Conservation (phyloP, 2,113 vertebrate species). For the Uria aalge region DNA sequence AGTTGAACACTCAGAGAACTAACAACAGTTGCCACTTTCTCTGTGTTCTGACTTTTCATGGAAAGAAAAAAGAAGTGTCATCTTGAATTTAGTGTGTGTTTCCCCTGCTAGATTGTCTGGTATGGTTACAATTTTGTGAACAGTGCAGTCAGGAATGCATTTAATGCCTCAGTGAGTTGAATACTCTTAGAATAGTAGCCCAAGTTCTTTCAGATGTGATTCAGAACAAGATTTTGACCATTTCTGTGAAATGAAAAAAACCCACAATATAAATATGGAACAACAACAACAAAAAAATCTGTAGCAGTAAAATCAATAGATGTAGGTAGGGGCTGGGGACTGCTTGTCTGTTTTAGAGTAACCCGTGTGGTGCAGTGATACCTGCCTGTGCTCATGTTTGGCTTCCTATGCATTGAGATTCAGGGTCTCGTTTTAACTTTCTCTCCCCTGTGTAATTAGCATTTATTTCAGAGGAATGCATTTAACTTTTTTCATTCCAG, state of each 20-base stretch:
- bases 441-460: not conserved
- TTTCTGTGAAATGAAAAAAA: not conserved
- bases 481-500: not conserved
- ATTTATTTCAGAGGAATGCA: not conserved
- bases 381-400: not conserved
- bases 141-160: not conserved
- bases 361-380: not conserved
- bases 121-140: not conserved
- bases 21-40: not conserved
- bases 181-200: not conserved
- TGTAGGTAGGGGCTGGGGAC: not conserved
- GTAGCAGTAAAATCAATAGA: not conserved
- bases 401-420: not conserved
- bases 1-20: not conserved
- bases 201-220: not conserved
- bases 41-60: not conserved
- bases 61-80: not conserved
- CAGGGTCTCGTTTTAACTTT: not conserved
- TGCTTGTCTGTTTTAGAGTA: not conserved
- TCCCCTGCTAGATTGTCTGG: not conserved
- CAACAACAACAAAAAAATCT: not conserved
- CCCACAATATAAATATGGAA: not conserved
- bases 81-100: not conserved
- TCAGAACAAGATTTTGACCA: not conserved
- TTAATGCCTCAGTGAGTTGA: not conserved